phyloP scores from a whole-genome alignment of 35 echinoderm and acorn worm genomes.

The Chiridota heheva region DNA sequence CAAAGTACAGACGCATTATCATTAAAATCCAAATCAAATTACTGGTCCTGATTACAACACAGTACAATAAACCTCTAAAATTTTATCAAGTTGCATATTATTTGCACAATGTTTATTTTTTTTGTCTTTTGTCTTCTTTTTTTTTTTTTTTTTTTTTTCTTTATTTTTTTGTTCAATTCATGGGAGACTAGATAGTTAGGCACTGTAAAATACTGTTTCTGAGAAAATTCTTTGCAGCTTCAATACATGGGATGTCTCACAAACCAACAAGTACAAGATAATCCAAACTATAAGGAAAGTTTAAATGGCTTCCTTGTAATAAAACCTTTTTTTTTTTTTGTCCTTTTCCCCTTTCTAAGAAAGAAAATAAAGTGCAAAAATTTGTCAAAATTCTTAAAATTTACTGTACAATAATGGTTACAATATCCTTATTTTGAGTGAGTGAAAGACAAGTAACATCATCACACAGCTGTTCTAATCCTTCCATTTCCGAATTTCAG shows the following conservation, averaged over 20 bases:
- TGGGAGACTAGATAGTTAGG: constrained; percentile 59
- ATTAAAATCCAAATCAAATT: constrained; percentile 26
- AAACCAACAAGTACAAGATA: constrained; percentile 45
- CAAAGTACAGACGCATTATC: constrained; percentile 30
- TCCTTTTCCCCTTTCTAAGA: constrained; percentile 41
- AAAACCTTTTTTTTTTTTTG: constrained; percentile 17
- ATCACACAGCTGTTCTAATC: constrained; percentile 58
- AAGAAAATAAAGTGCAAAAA: constrained; percentile 59
- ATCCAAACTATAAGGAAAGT: constrained; percentile 28
- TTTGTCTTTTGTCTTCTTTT: too few species aligned
- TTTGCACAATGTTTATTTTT: constrained; percentile 35
- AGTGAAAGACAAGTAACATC: constrained; percentile 61
- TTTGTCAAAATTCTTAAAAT: constrained; percentile 58
- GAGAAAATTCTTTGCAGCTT: constrained; percentile 51
- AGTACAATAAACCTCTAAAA: constrained; percentile 27
- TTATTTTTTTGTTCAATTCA: too few species aligned
- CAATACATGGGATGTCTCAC: constrained; percentile 48
- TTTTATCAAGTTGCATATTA: constrained; percentile 51
- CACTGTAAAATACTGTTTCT: constrained; percentile 49
- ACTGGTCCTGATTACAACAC: constrained; percentile 57
- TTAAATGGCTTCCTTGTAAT: not conserved
- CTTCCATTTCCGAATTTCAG: constrained; percentile 37
- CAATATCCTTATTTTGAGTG: too few species aligned
- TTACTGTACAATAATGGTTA: constrained; percentile 63
- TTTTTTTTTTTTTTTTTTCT: too few species aligned